Percentiles rank a stretch among this genome's conserved stretches.
phyloP scores from a whole-genome alignment of 2,797 vertebrate genomes.

The Podarcis lilfordi region DNA sequence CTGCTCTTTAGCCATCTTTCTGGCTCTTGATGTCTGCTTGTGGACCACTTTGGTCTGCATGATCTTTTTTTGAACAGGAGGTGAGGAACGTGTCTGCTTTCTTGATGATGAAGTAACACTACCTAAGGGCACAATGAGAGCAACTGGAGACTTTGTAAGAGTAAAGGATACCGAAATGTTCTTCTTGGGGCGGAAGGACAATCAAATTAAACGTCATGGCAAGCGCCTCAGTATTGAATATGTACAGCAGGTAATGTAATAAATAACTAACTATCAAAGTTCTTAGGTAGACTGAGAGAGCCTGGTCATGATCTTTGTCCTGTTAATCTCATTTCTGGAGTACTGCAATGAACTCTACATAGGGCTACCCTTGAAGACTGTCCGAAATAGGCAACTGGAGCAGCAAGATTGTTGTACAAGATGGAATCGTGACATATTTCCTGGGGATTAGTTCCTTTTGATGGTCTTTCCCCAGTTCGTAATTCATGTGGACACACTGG shows the following conservation, averaged over 20 bases:
- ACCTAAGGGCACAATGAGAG: constrained; percentile 85
- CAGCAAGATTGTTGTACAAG: no score
- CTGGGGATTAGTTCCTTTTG: background rate
- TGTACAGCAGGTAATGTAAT: constrained; percentile 84
- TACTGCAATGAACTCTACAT: background rate
- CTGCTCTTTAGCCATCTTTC: background rate
- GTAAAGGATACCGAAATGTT: constrained; percentile 79
- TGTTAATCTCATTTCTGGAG: no score
- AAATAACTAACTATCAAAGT: background rate
- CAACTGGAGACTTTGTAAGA: constrained; percentile 90
- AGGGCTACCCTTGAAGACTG: background rate
- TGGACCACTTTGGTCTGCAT: background rate
- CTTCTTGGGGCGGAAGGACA: constrained; percentile 91
- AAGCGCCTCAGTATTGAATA: constrained; percentile 86
- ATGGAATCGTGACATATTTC: no score
- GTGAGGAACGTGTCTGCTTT: constrained; percentile 89
- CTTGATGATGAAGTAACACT: constrained; percentile 84
- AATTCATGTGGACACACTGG: background rate
- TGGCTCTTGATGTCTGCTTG: background rate
- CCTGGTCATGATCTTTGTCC: no score
- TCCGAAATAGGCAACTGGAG: no score
- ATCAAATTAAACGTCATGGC: constrained; percentile 91
- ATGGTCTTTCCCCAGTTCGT: background rate
- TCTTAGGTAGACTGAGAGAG: background rate
- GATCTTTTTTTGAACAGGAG: constrained; percentile 79